Percentiles rank a stretch among this genome's conserved stretches.
phyloP scores from a whole-genome alignment of 2,888 invertebrate species.

The Polydrusus cervinus region DNA sequence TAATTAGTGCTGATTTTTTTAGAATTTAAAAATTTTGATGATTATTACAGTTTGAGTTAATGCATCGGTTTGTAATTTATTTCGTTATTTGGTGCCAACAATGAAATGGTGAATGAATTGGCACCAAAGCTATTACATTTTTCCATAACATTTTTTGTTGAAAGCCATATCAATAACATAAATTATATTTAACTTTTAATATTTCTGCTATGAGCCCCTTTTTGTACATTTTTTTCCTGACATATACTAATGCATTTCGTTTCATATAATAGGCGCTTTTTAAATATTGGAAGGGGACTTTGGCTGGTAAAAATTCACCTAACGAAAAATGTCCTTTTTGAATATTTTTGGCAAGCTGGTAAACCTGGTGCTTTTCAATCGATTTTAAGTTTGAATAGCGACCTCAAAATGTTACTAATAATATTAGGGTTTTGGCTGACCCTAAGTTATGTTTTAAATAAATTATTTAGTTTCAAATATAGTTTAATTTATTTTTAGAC shows the following conservation, averaged over 20 bases:
- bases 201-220: not conserved
- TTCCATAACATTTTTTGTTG: not conserved
- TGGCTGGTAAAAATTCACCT: not conserved
- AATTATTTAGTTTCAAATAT: not conserved
- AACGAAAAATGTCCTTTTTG: constrained; percentile 1
- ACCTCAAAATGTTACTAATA: not conserved
- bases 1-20: too few relatives aligned
- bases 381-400: constrained; percentile 1
- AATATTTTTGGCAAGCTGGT: not conserved
- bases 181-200: not conserved
- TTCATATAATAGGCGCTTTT: constrained; percentile 18
- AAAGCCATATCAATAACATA: not conserved
- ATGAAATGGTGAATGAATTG: too few relatives aligned
- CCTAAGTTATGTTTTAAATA: constrained; percentile 7
- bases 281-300: constrained; percentile 22
- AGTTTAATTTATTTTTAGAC: not conserved
- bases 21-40: too few relatives aligned
- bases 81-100: too few relatives aligned
- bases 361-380: not conserved
- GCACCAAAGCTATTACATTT: not conserved
- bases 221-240: constrained; percentile 1
- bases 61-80: too few relatives aligned
- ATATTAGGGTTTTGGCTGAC: not conserved
- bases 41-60: too few relatives aligned
- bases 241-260: constrained; percentile 35